A percentile compares a stretch with the other conserved stretches of the same genome.
phyloP scores from a whole-genome alignment of 2,888 invertebrate species.

The Cantharis nigra region DNA sequence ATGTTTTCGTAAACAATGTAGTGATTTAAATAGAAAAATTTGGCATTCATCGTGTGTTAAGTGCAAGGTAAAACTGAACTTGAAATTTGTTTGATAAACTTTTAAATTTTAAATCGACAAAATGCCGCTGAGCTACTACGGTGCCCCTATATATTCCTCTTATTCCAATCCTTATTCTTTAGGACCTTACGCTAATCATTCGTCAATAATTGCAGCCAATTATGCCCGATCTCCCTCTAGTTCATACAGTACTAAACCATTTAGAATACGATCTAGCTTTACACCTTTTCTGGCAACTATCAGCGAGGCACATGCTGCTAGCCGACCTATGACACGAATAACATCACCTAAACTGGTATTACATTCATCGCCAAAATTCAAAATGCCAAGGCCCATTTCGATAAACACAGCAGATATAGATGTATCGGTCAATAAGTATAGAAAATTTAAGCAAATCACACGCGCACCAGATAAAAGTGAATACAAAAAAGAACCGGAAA shows the following conservation, averaged over 20 bases:
- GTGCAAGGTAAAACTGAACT: not conserved
- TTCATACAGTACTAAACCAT: constrained; percentile 39
- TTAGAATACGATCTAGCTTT: constrained; percentile 59
- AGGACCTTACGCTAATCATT: constrained; percentile 62
- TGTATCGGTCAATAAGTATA: constrained; percentile 72
- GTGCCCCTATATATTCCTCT: constrained; percentile 64
- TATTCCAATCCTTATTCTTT: constrained; percentile 60
- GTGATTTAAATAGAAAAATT: constrained; percentile 3
- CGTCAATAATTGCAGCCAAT: constrained; percentile 51
- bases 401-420: constrained; percentile 88
- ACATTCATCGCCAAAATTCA: constrained; percentile 56
- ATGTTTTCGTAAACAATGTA: not conserved
- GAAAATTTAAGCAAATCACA: constrained; percentile 45
- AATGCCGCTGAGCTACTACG: constrained; percentile 50
- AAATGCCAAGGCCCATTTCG: constrained; percentile 67
- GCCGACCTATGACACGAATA: constrained; percentile 56
- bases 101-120: not conserved
- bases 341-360: constrained; percentile 61
- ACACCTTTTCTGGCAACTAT: constrained; percentile 78
- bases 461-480: constrained; percentile 30
- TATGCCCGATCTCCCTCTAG: constrained; percentile 42
- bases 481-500: constrained; percentile 21
- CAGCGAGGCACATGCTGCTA: constrained; percentile 61
- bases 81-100: not conserved
- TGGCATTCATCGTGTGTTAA: constrained; percentile 3